Evolutionary conservation across 2,113 vertebrate genomes (phyloP).

Genomic region (Asarcornis scutulata): DNA sequence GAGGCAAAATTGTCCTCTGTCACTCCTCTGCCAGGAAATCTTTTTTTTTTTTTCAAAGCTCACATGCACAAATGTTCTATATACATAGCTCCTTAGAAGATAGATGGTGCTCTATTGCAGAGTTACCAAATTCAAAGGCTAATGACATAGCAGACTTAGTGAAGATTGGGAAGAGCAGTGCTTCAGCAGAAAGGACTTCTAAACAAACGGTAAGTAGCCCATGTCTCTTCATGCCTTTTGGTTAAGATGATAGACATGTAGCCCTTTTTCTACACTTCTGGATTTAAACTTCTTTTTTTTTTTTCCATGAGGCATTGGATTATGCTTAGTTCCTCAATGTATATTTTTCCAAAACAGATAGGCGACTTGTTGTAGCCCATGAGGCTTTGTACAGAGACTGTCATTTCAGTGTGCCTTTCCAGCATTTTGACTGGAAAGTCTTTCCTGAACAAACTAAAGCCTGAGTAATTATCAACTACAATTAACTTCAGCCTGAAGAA

Average conservation of each 20-base stretch:
- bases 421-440: background rate
- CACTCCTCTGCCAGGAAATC: background rate
- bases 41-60: background rate
- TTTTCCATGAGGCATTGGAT: background rate
- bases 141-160: background rate
- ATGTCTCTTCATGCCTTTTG: accelerated
- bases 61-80: background rate
- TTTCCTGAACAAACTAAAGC: background rate
- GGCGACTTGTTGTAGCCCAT: background rate
- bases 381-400: background rate
- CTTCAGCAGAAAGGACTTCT: background rate
- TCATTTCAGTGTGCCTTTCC: background rate
- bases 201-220: background rate
- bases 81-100: background rate
- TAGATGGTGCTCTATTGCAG: background rate
- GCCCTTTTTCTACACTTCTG: background rate
- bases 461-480: background rate
- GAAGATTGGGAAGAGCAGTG: background rate
- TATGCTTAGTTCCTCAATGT: background rate
- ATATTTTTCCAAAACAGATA: background rate
- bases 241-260: background rate
- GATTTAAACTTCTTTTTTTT: background rate
- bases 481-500: background rate
- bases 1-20: background rate
- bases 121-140: background rate